A percentile compares a stretch with the other conserved stretches of the same genome.
Conservation (phyloP, 92 coral and sea anemone species). For the Zoanthus solanderi region DNA sequence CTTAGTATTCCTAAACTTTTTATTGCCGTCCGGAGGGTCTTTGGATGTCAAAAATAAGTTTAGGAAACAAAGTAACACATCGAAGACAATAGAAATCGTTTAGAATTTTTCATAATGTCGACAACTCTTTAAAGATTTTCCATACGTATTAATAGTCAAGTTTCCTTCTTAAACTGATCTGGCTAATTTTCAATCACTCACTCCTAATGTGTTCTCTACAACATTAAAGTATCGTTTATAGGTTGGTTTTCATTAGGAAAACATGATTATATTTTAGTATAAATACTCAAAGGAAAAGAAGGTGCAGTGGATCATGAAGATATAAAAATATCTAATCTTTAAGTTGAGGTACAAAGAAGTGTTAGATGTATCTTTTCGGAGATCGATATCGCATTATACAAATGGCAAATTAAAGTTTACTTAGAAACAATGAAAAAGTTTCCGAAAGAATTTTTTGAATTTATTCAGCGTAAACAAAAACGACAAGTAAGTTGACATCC, state of each 20-base stretch:
- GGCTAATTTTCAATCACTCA: too few species aligned
- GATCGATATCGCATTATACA: slow-evolving; percentile 22
- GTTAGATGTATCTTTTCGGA: neutral
- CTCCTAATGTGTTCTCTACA: too few species aligned
- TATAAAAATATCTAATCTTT: neutral
- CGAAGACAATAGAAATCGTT: too few species aligned
- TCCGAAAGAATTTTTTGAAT: slow-evolving; percentile 68
- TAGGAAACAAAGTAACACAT: neutral
- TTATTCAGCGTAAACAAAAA: slow-evolving; percentile 60
- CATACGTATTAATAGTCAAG: too few species aligned
- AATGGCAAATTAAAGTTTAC: slow-evolving; percentile 59
- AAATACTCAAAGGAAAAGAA: neutral
- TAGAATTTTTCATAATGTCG: too few species aligned
- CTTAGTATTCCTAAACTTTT: neutral
- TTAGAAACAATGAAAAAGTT: slow-evolving; percentile 71
- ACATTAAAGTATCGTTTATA: too few species aligned
- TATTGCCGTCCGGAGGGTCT: neutral
- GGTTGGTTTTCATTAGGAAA: too few species aligned
- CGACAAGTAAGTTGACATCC: slow-evolving; percentile 46
- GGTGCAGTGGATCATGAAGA: neutral
- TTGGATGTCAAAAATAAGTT: neutral
- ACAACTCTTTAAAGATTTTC: neutral
- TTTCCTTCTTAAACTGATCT: too few species aligned
- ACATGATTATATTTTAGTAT: neutral
- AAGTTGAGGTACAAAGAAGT: neutral